Evolutionary conservation across 1,140 invertebrate species (phyloP), one percentile per base, ranked within the genome.

Genomic region (Radopholus similis): DNA sequence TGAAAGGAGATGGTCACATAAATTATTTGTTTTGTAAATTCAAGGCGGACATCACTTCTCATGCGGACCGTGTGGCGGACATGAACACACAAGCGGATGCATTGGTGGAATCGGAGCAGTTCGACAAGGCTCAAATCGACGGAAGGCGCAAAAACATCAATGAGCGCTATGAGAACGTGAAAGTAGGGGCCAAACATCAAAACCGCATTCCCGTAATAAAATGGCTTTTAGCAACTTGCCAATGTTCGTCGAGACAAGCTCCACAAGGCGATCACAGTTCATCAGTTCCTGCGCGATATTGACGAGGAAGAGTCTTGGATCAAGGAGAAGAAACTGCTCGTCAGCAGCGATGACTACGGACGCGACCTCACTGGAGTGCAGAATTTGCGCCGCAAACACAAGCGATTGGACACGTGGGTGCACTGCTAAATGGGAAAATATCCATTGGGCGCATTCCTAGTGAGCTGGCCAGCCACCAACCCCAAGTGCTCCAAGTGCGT

Each of bases 261-360:
- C 18, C 87, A 87, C 83, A 95, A 99, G 84, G 94, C 95, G 2
- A 92, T 96, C 80, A 97, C 93, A 8, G 87, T 98, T 73, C 95
- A 98, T 84, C 95, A 98, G 85, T 98, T 99, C 89, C 94, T 98
- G 88, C 86, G 95, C 53, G 95, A 98, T 83, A 97, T 99, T 82
- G 95, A 95, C 71, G 95, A 99, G 83, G 95, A 98, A 84, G 95
- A 98, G 84, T 94, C 92, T n/a, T 98, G 95, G 95, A 98, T 98
- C 37, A 90, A 88, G 83, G 95, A 99, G 81, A 98, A 98, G 87
- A 97, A 98, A 21, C n/a, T n/a, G 13, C 85, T 99, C 5, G 93
- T 98, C 1, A 91, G 92, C 5, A 96, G 92, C 2, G 95, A 97
- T 83, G 96, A 98, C 83, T 98, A 96, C 83, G 95, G 95, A 0